Base-by-base conservation (phyloP, 2,888 invertebrate genomes). In the Cryptocheilus praepositus region DNA sequence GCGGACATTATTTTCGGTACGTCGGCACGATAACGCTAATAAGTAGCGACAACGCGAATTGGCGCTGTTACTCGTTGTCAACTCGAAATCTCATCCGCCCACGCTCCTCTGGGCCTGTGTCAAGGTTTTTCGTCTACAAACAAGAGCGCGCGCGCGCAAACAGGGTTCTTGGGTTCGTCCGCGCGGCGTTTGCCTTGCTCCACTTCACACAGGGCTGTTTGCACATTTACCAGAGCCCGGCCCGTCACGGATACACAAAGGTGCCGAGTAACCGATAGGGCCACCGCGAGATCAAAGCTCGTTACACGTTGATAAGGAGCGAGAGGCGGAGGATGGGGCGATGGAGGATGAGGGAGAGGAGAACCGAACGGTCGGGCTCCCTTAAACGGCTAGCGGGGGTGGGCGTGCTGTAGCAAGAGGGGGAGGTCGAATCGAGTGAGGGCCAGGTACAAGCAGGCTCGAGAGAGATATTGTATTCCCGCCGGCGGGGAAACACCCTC, bases 231-330 rank as follows among this genome's bases (percentile, higher is more conserved):
- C 64, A 60, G 67, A 72, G 62, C 52, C 64, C 64, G 49, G 56
- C 52, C 64, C 57, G 64, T 56, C 57, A 64, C 72, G 64, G 73
- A 76, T 80, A 77, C 79, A 78, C 81, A 83, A 80, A 80, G 81
- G 81, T 79, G 80, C 81, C 81, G 75, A 77, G 81, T 79, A 74
- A 81, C 80, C 78, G 81, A 82, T 81, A 83, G 66, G 73, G 74
- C 72, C 70, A 74, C 61, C 70, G 73, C 76, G 74, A 79, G 79
- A 82, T 83, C 82, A 83, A 82, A 83, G 79, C 83, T 81, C 76
- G 80, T 82, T 82, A 76, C 76, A 73, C 25, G 71, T n/a, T n/a
- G n/a, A n/a, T n/a, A n/a, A n/a, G n/a, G n/a, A n/a, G n/a, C n/a
- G n/a, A n/a, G n/a, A n/a, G n/a, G n/a, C n/a, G n/a, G n/a, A n/a